Conservation (phyloP, 1,140 invertebrate genomes). For the Dinoponera quadriceps region DNA sequence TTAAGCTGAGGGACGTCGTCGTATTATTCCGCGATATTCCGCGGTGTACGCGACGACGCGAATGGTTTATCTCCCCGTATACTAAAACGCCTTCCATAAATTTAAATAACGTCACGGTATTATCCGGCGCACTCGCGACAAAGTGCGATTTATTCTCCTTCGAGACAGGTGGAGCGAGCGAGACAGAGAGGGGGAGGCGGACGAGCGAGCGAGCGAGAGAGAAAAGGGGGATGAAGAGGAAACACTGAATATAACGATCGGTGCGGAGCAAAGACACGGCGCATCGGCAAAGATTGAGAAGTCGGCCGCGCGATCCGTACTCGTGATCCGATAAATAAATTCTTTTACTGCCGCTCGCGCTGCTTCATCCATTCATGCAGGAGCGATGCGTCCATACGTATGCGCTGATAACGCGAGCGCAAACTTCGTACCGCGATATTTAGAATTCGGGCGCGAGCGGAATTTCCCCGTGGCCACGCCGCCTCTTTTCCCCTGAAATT, state of each 20-base stretch:
- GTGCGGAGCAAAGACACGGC: neutral
- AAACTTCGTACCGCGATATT: constrained; percentile 14
- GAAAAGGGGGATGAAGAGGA: neutral
- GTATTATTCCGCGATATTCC: constrained; percentile 29
- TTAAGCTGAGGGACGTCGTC: constrained; percentile 24
- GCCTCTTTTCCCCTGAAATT: constrained; percentile 11
- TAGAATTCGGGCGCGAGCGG: neutral
- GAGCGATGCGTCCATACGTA: too few relatives aligned
- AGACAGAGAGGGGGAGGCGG: too few relatives aligned
- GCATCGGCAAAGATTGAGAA: constrained; percentile 21
- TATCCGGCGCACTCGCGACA: constrained; percentile 7
- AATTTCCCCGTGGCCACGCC: constrained; percentile 18
- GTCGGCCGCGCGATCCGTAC: neutral
- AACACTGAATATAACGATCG: constrained; percentile 11
- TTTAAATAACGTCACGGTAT: constrained; percentile 41
- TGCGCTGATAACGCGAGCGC: neutral
- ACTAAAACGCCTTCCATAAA: constrained; percentile 29
- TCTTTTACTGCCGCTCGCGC: neutral
- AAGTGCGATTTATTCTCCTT: constrained; percentile 31
- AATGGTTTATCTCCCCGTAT: constrained; percentile 22
- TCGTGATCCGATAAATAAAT: constrained; percentile 24
- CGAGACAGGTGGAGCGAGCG: neutral
- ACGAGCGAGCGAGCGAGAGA: too few relatives aligned
- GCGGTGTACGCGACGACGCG: constrained; percentile 12
- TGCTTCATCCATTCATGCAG: constrained; percentile 22